These are phyloP conservation scores for Coregonus sp. DNA, from an alignment of 2,797 vertebrate genomes.

Conservation along the genomic window DNA sequence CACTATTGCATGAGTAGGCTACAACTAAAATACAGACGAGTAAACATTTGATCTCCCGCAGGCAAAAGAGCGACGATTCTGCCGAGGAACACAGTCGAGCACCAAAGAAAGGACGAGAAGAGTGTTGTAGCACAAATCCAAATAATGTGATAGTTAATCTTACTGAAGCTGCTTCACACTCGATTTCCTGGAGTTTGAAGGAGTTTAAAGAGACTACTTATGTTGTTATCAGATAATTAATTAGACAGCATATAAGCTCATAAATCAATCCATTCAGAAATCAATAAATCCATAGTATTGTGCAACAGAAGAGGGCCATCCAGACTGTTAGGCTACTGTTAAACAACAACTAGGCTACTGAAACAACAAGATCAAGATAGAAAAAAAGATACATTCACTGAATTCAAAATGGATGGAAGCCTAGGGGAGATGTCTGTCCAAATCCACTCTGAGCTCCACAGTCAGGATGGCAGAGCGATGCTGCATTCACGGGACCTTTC, in stretches of 20 bases:
- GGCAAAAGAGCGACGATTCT: constrained; percentile 63
- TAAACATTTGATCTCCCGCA: constrained; percentile 66
- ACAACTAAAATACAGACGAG: background rate
- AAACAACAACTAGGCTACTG: constrained; percentile 45
- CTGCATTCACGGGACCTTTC: constrained; percentile 79
- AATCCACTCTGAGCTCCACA: constrained; percentile 78
- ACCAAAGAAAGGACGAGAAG: constrained; percentile 48
- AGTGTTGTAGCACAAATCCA: constrained; percentile 53
- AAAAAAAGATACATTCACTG: constrained; percentile 23
- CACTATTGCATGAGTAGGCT: background rate
- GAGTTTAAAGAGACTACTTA: constrained; percentile 73
- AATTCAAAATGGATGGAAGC: constrained; percentile 75
- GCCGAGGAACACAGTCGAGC: constrained; percentile 43
- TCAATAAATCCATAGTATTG: constrained; percentile 78
- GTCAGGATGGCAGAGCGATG: constrained; percentile 77
- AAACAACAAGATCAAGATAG: constrained; percentile 25
- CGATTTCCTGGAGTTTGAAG: constrained; percentile 60
- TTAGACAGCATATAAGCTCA: constrained; percentile 67
- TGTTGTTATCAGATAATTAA: constrained; percentile 75
- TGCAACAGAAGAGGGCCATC: constrained; percentile 61
- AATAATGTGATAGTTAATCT: constrained; percentile 33
- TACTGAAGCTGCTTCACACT: constrained; percentile 40
- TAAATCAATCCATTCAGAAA: constrained; percentile 75
- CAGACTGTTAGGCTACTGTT: constrained; percentile 52
- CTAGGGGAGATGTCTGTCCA: constrained; percentile 82